Conservation (phyloP, 1,140 invertebrate species). For the Dinoponera quadriceps region DNA sequence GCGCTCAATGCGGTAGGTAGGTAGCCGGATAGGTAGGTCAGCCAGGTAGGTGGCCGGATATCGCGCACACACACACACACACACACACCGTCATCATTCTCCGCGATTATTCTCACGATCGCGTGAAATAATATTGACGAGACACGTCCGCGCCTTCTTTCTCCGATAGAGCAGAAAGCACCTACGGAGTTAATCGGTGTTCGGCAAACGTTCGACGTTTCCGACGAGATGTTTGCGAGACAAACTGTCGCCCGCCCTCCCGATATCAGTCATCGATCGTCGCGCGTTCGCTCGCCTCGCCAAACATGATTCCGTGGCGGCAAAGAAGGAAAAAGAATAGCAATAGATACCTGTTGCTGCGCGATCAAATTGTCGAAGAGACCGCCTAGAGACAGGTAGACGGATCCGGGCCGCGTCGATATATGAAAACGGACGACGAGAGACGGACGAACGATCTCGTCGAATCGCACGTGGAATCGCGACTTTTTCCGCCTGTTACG, state of each 20-base stretch:
- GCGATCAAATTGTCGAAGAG: constrained; percentile 61
- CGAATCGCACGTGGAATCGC: neutral
- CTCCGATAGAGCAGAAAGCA: too few species aligned
- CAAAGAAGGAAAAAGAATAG: constrained; percentile 62
- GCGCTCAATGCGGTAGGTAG: neutral
- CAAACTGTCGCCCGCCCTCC: too few species aligned
- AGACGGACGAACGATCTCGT: neutral
- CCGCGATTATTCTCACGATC: too few species aligned
- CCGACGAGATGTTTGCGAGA: neutral
- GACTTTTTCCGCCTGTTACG: too few species aligned
- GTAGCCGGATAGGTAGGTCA: too few species aligned
- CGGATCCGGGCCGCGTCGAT: neutral
- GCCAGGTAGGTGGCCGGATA: too few species aligned
- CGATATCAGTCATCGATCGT: constrained; percentile 65
- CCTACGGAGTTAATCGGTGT: too few species aligned
- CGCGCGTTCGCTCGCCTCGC: constrained; percentile 8
- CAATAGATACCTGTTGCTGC: constrained; percentile 66
- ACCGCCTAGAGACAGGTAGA: constrained; percentile 47
- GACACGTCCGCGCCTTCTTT: too few species aligned
- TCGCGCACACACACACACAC: too few species aligned
- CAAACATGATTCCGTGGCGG: constrained; percentile 54
- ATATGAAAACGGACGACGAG: neutral
- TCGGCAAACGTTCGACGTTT: neutral
- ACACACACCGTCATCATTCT: too few species aligned
- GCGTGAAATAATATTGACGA: too few species aligned